Evolutionary conservation across 2,888 invertebrate species (phyloP), one percentile per base, ranked within the genome.

Genomic region (Pemphredon lugubris): DNA sequence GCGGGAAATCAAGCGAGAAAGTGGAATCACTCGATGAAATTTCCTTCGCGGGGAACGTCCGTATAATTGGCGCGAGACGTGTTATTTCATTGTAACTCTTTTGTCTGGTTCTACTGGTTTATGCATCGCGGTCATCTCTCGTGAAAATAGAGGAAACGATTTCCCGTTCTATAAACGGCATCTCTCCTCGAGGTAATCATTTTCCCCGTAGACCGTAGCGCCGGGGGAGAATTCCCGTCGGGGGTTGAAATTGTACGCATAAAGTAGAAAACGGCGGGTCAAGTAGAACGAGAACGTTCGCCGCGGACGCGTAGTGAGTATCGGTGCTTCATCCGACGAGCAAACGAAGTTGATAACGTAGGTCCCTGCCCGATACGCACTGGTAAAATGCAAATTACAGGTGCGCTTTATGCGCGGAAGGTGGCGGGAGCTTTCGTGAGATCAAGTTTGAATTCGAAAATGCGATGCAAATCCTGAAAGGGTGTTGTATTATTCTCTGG

Each of bases 211-310:
- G 6, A 9, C 18, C 14, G 9, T 7, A 9, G n/a, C n/a, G n/a
- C n/a, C n/a, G n/a, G n/a, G n/a, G n/a, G n/a, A n/a, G n/a, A n/a
- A n/a, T n/a, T n/a, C n/a, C n/a, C n/a, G n/a, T n/a, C n/a, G n/a
- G n/a, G n/a, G n/a, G 34, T 64, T 30, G 5, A 44, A 53, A 18
- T 6, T 5, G 23, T 2, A 18, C 32, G 40, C 42, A 20, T 58
- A 61, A 61, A 70, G 57, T 16, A 65, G 37, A 42, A 20, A 60
- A 32, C 53, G 7, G 39, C 47, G n/a, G 54, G 26, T 59, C 18
- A 76, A 71, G 66, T 71, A 63, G 76, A 76, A 63, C 39, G 23
- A 34, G 7, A 16, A 26, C 1, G 32, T 39, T 32, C 30, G 39
- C 58, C 9, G 39, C 51, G 6, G 55, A 55, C 55, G 26, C 26